These are phyloP conservation scores for Rhynchomys soricoides DNA, from an alignment of 2,113 vertebrate genomes.

Conservation along the genomic window DNA sequence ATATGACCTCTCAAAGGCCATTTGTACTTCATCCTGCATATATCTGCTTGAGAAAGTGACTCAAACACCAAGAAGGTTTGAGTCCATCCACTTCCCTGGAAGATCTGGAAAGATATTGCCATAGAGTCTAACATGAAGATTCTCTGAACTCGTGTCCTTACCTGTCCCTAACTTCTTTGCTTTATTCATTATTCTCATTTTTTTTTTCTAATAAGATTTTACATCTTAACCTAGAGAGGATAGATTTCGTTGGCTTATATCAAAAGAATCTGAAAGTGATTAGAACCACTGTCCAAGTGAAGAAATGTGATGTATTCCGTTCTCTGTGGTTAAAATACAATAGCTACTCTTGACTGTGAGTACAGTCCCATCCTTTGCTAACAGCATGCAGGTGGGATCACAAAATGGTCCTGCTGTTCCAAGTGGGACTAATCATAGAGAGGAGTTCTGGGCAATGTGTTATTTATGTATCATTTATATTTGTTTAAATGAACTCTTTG, in stretches of 20 bases:
- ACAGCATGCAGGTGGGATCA: constrained; percentile 18
- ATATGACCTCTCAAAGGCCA: neutral
- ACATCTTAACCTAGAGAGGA: neutral
- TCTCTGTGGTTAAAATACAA: constrained; percentile 15
- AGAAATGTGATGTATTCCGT: constrained; percentile 28
- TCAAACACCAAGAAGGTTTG: neutral
- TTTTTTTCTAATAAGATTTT: neutral
- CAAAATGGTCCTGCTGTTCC: constrained; percentile 23
- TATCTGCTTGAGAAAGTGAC: neutral
- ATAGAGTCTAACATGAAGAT: neutral
- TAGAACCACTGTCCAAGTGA: constrained; percentile 51
- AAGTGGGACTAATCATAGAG: constrained; percentile 46
- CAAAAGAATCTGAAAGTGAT: constrained; percentile 3
- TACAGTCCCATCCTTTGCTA: neutral
- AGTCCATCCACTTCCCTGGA: neutral
- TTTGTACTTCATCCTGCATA: neutral
- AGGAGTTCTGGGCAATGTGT: constrained; percentile 42
- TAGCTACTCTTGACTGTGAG: neutral
- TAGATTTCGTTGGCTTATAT: neutral
- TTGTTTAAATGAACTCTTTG: constrained; percentile 76
- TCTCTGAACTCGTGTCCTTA: neutral
- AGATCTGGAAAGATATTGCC: neutral
- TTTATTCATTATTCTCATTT: neutral
- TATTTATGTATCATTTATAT: constrained; percentile 72
- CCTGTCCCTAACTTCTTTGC: neutral